These are phyloP conservation scores for Metopia argyrocephala DNA, from an alignment of 2,888 invertebrate genomes.

Conservation along the genomic window DNA sequence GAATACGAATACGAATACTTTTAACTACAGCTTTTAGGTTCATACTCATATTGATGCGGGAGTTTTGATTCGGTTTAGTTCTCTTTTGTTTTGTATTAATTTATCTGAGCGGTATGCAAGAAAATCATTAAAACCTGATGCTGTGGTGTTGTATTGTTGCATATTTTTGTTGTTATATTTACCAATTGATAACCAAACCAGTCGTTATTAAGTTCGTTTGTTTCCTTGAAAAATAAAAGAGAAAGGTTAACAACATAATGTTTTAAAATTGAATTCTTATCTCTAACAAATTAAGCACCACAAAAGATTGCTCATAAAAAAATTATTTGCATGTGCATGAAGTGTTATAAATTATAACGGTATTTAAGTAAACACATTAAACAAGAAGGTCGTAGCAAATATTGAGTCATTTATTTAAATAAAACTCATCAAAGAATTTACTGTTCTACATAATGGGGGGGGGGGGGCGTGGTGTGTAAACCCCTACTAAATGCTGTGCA, in stretches of 20 bases:
- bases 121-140: not conserved
- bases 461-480: too few species aligned
- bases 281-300: conserved; percentile 24
- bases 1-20: too few species aligned
- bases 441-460: too few species aligned
- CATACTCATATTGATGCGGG: too few species aligned
- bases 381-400: not conserved
- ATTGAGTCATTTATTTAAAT: conserved; percentile 32
- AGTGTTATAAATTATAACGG: conserved; percentile 8
- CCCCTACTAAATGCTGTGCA: too few species aligned
- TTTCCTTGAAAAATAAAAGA: conserved; percentile 76
- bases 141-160: not conserved
- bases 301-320: conserved; percentile 19
- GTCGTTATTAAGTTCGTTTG: conserved; percentile 62
- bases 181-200: conserved; percentile 68
- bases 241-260: conserved; percentile 69
- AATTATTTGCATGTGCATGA: not conserved
- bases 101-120: too few species aligned
- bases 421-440: not conserved
- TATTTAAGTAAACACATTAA: conserved; percentile 3
- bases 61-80: not conserved
- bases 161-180: not conserved
- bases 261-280: not conserved
- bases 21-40: too few species aligned
- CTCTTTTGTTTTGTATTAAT: too few species aligned